Evolutionary conservation across 2,888 invertebrate species (phyloP).

Genomic region (Euphydryas editha): DNA sequence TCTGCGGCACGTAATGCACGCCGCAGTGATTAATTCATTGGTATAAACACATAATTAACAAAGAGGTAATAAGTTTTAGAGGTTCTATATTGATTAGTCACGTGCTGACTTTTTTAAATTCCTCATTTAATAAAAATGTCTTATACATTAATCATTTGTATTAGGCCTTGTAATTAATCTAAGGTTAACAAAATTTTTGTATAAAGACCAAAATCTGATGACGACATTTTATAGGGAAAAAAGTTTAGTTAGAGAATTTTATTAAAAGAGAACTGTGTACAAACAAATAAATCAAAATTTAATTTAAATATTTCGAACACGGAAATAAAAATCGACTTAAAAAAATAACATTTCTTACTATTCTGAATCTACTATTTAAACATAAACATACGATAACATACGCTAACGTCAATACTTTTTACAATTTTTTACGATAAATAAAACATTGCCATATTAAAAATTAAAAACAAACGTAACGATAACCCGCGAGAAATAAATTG

Average conservation of each 20-base stretch:
- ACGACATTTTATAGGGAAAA: no score
- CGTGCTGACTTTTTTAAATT: neutral
- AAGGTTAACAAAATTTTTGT: no score
- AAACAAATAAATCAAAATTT: no score
- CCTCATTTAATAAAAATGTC: neutral
- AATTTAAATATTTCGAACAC: neutral
- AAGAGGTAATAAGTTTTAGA: neutral
- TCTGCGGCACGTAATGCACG: neutral
- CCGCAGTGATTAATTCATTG: neutral
- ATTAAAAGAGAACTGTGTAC: no score
- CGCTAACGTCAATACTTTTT: neutral
- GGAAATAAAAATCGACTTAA: neutral
- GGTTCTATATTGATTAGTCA: neutral
- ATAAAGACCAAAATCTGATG: no score
- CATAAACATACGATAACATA: neutral
- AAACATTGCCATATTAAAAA: neutral
- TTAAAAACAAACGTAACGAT: conserved; percentile 11
- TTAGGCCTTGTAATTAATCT: neutral
- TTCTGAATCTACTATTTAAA: neutral
- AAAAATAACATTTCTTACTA: neutral
- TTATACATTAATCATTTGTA: neutral
- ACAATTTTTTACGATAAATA: neutral
- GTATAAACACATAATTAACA: conserved; percentile 1
- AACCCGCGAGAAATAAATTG: conserved; percentile 9
- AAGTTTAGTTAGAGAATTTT: no score